Base-by-base conservation (phyloP, 2,797 vertebrate species). In the Numenius phaeopus region DNA sequence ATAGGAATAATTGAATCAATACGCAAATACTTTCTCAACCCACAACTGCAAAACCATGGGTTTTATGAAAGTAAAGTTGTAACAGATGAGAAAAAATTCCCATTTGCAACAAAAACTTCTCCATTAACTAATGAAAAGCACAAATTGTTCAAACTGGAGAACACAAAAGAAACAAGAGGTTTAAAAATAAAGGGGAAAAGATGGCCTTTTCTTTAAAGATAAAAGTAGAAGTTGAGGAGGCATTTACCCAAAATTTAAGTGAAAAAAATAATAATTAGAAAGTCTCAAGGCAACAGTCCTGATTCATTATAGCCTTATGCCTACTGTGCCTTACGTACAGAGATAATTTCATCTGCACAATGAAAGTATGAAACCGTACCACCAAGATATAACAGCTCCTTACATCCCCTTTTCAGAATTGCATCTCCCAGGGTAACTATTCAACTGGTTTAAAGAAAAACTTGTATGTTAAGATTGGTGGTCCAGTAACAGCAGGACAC, bases 21-120 rank as follows among this genome's bases (percentile, higher is more conserved):
- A 86, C 37, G 19, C 32, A 79, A 96, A 89, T 86, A 81, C 9
- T 89, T 94, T 5, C 1, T 88, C 32, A 95, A 52, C 21, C 72
- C 70, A 71, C 39, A 88, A 92, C n/a, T 67, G 26, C 57, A 81
- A 90, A 87, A 54, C 18, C 12, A n/a, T 17, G 17, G 29, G 16
- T 14, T 91, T 87, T 89, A 69, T 2, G 11, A 80, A 92, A 88
- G 10, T 32, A 79, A 95, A 89, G 32, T 58, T 88, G 26, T 54
- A 91, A 91, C 61, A 96, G 78, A 85, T 87, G 76, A 71, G 49
- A 87, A 58, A 90, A 85, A 79, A 66, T 8, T 59, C 14, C 34
- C 34, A 22, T 69, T 75, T 64, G 24, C 30, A 85, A 73, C 8
- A 84, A 91, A 37, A 49, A 32, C 7, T 30, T 91, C 67, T 66